These are phyloP conservation scores for Gordius sp. DNA, from an alignment of 2,888 invertebrate species.

Conservation along the genomic window DNA sequence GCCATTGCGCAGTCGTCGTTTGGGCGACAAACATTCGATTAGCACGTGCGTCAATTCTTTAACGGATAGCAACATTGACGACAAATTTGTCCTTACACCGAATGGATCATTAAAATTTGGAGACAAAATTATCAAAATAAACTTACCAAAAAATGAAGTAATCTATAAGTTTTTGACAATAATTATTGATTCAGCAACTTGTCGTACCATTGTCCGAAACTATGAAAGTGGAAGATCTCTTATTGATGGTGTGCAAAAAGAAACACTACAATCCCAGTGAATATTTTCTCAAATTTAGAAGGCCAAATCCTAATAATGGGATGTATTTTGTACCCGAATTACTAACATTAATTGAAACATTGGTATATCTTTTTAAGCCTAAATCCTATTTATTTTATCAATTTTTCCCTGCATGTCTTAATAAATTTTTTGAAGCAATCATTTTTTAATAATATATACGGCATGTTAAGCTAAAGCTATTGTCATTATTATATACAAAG, in stretches of 20 bases:
- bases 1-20: too few relatives aligned
- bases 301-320: background rate
- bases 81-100: slow-evolving; percentile 23
- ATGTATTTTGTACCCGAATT: background rate
- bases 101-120: slow-evolving; percentile 21
- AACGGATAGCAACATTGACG: slow-evolving; percentile 1
- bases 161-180: background rate
- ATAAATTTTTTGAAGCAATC: too few relatives aligned
- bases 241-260: slow-evolving; percentile 64
- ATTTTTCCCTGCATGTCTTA: too few relatives aligned
- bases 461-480: too few relatives aligned
- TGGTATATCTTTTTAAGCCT: too few relatives aligned
- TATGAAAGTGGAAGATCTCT: slow-evolving; percentile 79
- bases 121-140: slow-evolving; percentile 25
- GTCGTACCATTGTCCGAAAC: slow-evolving; percentile 61
- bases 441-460: too few relatives aligned
- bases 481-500: too few relatives aligned
- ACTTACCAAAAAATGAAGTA: slow-evolving; percentile 27
- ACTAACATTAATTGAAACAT: too few relatives aligned
- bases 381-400: too few relatives aligned
- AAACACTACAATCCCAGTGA: slow-evolving; percentile 74
- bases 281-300: slow-evolving; percentile 50
- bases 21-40: too few relatives aligned
- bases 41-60: slow-evolving; percentile 14
- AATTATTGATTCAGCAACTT: slow-evolving; percentile 34